A percentile compares a stretch with the other conserved stretches of the same genome.
phyloP scores from a whole-genome alignment of 2,888 invertebrate species.

The Notocelia uddmanniana region DNA sequence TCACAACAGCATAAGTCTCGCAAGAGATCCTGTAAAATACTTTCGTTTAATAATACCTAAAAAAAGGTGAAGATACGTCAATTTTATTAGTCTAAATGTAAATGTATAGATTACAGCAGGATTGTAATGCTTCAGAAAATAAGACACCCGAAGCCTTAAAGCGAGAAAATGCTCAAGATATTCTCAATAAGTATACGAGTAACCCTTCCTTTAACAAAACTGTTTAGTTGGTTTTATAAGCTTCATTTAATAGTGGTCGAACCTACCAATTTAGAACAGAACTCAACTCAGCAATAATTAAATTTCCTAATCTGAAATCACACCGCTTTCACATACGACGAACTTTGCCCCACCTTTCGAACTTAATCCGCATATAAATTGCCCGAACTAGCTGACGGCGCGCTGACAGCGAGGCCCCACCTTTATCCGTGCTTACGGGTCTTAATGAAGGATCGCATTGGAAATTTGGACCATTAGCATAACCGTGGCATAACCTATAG shows the following conservation, averaged over 20 bases:
- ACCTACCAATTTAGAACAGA: neutral
- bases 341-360: conserved; percentile 1
- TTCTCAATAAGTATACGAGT: too few relatives aligned
- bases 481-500: conserved; percentile 40
- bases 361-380: conserved; percentile 17
- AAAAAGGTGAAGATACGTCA: too few relatives aligned
- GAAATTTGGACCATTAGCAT: conserved; percentile 44
- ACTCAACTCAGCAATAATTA: neutral
- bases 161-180: too few relatives aligned
- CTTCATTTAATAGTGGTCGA: neutral
- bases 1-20: neutral
- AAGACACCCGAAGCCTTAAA: too few relatives aligned
- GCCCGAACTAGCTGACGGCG: conserved; percentile 5
- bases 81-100: too few relatives aligned
- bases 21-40: too few relatives aligned
- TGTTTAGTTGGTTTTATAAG: too few relatives aligned
- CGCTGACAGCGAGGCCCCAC: conserved; percentile 11
- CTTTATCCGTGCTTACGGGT: conserved; percentile 26
- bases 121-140: too few relatives aligned
- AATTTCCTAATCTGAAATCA: conserved; percentile 12
- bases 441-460: conserved; percentile 43
- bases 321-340: neutral
- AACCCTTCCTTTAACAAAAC: too few relatives aligned
- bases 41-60: too few relatives aligned
- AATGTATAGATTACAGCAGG: too few relatives aligned